Percentiles rank a stretch among this genome's conserved stretches.
Evolutionary conservation across 2,888 invertebrate species (phyloP).

Genomic region (Tetheella fluctuosa): DNA sequence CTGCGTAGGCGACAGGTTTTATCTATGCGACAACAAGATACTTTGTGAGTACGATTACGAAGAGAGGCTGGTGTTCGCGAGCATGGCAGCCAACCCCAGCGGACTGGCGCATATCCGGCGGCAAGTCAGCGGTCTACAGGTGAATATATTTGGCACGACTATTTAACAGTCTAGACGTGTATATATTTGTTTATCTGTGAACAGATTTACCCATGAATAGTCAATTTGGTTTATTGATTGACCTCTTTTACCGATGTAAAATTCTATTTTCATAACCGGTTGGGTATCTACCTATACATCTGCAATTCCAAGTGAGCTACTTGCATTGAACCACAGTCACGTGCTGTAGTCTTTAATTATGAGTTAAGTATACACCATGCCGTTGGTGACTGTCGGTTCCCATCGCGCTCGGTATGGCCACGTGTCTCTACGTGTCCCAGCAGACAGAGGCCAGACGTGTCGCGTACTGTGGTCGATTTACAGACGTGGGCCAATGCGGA

Average conservation of each 20-base stretch:
- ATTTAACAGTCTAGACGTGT: conserved; percentile 38
- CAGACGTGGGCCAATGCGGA: conserved; percentile 58
- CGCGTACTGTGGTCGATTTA: conserved; percentile 10
- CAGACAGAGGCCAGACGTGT: neutral
- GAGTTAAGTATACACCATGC: conserved; percentile 9
- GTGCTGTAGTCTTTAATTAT: conserved; percentile 20
- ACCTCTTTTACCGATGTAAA: conserved; percentile 42
- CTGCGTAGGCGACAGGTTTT: conserved; percentile 97
- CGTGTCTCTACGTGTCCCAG: conserved; percentile 11
- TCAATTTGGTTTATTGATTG: conserved; percentile 46
- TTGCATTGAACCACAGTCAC: conserved; percentile 1
- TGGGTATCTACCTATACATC: no score
- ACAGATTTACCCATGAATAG: conserved; percentile 26
- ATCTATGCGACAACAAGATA: conserved; percentile 96
- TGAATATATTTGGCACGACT: conserved; percentile 39
- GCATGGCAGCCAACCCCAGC: conserved; percentile 93
- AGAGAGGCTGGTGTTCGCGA: conserved; percentile 94
- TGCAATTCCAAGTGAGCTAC: no score
- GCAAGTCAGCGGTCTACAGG: conserved; percentile 90
- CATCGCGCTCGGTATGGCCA: conserved; percentile 16
- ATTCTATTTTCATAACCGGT: conserved; percentile 19
- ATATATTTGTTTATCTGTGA: conserved; percentile 17
- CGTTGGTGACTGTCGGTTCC: conserved; percentile 26
- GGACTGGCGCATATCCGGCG: conserved; percentile 93
- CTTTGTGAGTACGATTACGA: conserved; percentile 97